Conservation (phyloP, 2,113 vertebrate species). For the Elephas maximus region DNA sequence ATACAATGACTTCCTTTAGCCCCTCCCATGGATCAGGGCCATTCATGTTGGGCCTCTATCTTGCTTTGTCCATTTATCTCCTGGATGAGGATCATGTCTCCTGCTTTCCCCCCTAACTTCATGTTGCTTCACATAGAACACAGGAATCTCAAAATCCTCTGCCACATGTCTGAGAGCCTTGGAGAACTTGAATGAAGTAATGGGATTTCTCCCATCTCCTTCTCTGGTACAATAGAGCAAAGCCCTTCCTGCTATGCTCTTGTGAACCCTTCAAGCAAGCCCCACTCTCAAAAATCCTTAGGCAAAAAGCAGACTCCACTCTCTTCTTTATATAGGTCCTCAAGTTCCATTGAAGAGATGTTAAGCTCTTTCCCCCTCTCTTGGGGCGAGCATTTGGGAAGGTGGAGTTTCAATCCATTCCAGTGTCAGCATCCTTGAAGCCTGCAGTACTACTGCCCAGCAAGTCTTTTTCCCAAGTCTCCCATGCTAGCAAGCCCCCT, state of each 20-base stretch:
- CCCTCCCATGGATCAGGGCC: neutral
- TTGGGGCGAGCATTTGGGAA: neutral
- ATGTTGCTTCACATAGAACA: neutral
- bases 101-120: neutral
- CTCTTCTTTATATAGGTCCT: neutral
- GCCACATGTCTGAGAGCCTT: neutral
- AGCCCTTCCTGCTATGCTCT: neutral
- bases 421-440: too few species aligned
- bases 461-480: neutral
- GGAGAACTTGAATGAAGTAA: neutral
- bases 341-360: neutral
- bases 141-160: neutral
- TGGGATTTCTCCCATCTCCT: neutral
- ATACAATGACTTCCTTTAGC: neutral
- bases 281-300: neutral
- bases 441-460: neutral
- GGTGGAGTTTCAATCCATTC: neutral
- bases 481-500: neutral
- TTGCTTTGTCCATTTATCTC: neutral
- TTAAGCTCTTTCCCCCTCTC: neutral
- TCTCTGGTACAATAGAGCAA: neutral
- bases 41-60: neutral
- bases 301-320: neutral
- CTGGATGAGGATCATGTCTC: too few species aligned
- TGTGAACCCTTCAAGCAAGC: neutral